Evolutionary conservation across 2,113 vertebrate genomes (phyloP).

Genomic region (Rhea pennata): DNA sequence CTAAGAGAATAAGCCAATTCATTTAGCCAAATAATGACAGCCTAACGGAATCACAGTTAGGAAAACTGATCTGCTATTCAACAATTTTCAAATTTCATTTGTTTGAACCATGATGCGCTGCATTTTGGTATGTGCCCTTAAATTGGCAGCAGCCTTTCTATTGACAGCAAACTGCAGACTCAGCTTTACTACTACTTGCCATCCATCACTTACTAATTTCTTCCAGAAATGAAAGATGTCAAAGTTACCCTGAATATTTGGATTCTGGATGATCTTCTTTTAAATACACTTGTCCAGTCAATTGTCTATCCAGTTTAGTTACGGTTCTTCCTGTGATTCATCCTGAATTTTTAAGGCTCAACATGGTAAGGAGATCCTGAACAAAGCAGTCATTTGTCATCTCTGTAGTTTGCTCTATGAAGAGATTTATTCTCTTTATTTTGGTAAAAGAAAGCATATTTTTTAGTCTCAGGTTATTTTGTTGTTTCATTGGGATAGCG

Average conservation of each 20-base stretch:
- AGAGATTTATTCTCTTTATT: neutral
- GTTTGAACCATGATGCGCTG: neutral
- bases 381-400: neutral
- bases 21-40: neutral
- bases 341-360: conserved; percentile 50
- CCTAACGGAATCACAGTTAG: neutral
- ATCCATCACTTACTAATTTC: neutral
- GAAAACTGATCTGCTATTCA: neutral
- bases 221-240: neutral
- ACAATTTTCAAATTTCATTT: neutral
- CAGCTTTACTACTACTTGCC: neutral
- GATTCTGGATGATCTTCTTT: neutral
- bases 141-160: neutral
- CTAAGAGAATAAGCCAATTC: neutral
- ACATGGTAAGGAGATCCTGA: conserved; percentile 82
- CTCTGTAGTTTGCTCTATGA: neutral
- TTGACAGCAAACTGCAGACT: neutral
- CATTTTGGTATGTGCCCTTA: accelerated
- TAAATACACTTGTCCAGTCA: neutral
- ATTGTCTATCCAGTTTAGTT: neutral
- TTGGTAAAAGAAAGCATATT: neutral
- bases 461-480: neutral
- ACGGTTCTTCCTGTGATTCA: neutral
- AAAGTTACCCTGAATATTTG: neutral
- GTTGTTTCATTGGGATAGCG: neutral